Evolutionary conservation across 2,888 invertebrate species (phyloP).

Genomic region (Alviniconcha strummeri): DNA sequence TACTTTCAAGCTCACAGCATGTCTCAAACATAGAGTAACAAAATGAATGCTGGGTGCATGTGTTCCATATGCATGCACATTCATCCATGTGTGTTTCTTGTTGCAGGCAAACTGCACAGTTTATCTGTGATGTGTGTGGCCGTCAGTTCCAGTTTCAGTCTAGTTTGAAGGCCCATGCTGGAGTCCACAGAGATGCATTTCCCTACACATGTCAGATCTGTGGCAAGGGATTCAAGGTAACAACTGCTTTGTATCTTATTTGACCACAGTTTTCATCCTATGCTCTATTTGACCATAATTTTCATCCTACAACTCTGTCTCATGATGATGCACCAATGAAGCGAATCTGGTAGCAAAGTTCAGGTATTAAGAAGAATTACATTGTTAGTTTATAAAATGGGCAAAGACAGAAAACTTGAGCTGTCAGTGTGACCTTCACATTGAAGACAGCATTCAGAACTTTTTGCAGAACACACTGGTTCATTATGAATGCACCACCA

Average conservation of each 20-base stretch:
- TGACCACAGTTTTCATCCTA: background rate
- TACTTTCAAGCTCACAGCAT: no score
- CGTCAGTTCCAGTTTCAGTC: slow-evolving; percentile 64
- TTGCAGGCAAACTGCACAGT: slow-evolving; percentile 49
- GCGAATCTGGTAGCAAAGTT: background rate
- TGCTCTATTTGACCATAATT: background rate
- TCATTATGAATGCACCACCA: background rate
- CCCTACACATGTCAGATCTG: slow-evolving; percentile 60
- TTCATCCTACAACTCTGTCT: background rate
- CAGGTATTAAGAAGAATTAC: background rate
- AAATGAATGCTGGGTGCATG: no score
- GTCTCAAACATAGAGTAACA: no score
- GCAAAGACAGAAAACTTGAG: background rate
- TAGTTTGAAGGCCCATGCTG: slow-evolving; percentile 62
- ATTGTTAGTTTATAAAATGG: background rate
- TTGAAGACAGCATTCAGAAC: background rate
- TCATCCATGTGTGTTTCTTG: background rate
- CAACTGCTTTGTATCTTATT: slow-evolving; percentile 17
- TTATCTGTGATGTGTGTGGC: slow-evolving; percentile 66
- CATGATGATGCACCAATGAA: no score
- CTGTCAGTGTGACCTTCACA: background rate
- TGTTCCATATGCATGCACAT: no score
- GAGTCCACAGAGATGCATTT: slow-evolving; percentile 59
- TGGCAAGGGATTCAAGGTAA: slow-evolving; percentile 63
- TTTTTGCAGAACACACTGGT: background rate